A percentile compares a stretch with the other conserved stretches of the same genome.
Evolutionary conservation across 1,140 invertebrate genomes (phyloP).

Genomic region (Drosophila triauraria): DNA sequence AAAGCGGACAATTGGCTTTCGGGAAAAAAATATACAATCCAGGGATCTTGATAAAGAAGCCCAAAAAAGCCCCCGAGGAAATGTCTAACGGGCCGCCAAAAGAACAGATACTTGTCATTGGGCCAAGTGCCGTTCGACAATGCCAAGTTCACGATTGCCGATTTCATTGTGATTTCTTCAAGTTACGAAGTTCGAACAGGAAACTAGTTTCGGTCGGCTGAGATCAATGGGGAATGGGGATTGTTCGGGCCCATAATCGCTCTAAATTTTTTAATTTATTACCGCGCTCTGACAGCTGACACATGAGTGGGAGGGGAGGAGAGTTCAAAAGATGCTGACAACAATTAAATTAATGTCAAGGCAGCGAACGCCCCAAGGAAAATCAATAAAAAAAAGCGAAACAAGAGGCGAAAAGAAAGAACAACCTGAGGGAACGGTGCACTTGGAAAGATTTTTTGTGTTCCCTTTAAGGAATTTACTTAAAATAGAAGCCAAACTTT

Average conservation of each 20-base stretch:
- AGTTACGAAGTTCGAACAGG: constrained; percentile 54
- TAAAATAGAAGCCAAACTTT: background rate
- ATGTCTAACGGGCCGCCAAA: constrained; percentile 50
- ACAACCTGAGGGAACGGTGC: constrained; percentile 21
- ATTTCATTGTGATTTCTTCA: constrained; percentile 38
- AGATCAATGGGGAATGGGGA: constrained; percentile 64
- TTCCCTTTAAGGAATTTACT: background rate
- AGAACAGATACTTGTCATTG: constrained; percentile 59
- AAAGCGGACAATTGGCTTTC: constrained; percentile 54
- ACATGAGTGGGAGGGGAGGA: constrained; percentile 35
- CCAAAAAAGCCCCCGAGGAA: constrained; percentile 33
- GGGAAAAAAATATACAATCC: constrained; percentile 46
- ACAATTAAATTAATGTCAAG: constrained; percentile 83
- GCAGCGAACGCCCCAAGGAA: constrained; percentile 52
- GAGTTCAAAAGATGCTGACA: constrained; percentile 80
- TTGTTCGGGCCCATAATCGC: constrained; percentile 71
- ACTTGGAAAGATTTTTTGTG: background rate
- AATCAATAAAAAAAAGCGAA: constrained; percentile 62
- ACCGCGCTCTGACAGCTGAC: constrained; percentile 65
- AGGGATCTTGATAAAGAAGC: constrained; percentile 43
- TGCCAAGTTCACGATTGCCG: constrained; percentile 34
- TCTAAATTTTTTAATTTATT: constrained; percentile 78
- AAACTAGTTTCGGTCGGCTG: constrained; percentile 71
- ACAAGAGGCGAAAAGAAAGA: constrained; percentile 34
- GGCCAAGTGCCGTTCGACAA: constrained; percentile 46